Evolutionary conservation across 35 echinoderm and acorn worm genomes (phyloP).

Genomic region (Strongylocentrotus purpuratus): DNA sequence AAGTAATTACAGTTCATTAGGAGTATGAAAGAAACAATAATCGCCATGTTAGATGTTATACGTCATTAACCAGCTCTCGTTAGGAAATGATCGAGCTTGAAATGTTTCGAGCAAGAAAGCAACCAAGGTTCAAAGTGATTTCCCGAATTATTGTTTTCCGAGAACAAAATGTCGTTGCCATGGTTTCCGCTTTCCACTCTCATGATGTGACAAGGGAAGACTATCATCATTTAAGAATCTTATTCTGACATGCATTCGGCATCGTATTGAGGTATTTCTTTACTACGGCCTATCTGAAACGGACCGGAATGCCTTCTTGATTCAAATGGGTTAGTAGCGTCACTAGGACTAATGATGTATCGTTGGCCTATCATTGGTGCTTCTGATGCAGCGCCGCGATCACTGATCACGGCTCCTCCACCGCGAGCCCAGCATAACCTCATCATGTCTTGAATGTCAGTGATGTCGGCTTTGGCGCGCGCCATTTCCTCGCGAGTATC

Average conservation of each 20-base stretch:
- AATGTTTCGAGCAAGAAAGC: too few relatives aligned
- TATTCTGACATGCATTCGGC: background rate
- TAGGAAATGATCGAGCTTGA: too few relatives aligned
- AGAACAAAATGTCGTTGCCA: too few relatives aligned
- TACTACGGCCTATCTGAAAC: background rate
- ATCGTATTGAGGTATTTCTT: background rate
- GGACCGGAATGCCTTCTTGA: background rate
- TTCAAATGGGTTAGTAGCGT: background rate
- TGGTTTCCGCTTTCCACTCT: too few relatives aligned
- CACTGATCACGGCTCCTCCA: background rate
- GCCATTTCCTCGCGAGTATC: background rate
- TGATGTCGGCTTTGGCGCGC: constrained; percentile 17
- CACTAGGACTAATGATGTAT: background rate
- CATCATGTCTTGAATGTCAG: constrained; percentile 8
- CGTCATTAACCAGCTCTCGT: too few relatives aligned
- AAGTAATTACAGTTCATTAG: too few relatives aligned
- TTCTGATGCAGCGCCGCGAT: background rate
- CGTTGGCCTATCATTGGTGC: background rate
- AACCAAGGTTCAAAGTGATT: too few relatives aligned
- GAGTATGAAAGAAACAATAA: too few relatives aligned
- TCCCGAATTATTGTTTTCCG: too few relatives aligned
- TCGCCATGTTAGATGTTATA: too few relatives aligned
- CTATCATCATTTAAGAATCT: background rate
- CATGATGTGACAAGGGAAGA: too few relatives aligned
- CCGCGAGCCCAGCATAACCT: background rate